A percentile compares a stretch with the other conserved stretches of the same genome.
Evolutionary conservation across 2,113 vertebrate genomes (phyloP).

Genomic region (Alaudala cheleensis): DNA sequence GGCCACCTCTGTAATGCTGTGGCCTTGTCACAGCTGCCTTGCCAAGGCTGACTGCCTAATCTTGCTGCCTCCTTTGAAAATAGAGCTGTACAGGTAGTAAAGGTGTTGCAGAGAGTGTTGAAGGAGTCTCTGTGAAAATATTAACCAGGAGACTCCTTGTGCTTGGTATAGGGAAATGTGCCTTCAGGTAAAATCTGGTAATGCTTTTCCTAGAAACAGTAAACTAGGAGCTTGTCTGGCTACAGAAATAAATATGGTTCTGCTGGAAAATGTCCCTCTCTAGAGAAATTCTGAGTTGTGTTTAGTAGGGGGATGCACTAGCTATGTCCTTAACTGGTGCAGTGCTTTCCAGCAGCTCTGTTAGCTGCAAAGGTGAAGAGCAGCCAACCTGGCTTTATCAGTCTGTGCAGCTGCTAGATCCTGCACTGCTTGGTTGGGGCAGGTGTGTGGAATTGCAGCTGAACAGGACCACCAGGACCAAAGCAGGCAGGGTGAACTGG

Average conservation of each 20-base stretch:
- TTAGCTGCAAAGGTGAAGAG: neutral
- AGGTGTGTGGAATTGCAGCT: neutral
- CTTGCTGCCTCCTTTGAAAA: neutral
- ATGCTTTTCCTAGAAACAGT: neutral
- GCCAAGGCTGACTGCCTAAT: neutral
- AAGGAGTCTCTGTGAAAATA: neutral
- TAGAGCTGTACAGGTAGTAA: neutral
- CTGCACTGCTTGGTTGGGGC: neutral
- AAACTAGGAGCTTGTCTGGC: neutral
- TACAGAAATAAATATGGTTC: neutral
- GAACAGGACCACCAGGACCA: neutral
- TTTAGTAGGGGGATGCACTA: neutral
- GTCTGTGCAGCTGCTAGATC: neutral
- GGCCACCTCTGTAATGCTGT: neutral
- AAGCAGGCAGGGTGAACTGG: neutral
- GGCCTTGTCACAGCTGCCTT: neutral
- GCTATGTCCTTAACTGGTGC: neutral
- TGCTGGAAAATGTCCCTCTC: neutral
- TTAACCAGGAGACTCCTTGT: neutral
- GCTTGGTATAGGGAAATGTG: rapidly evolving
- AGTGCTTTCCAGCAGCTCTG: neutral
- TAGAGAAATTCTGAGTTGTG: neutral
- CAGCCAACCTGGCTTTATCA: neutral
- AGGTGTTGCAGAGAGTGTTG: neutral
- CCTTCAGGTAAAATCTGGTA: neutral